Base-by-base conservation (phyloP, 2,113 vertebrate species). In the Baryphthengus martii region DNA sequence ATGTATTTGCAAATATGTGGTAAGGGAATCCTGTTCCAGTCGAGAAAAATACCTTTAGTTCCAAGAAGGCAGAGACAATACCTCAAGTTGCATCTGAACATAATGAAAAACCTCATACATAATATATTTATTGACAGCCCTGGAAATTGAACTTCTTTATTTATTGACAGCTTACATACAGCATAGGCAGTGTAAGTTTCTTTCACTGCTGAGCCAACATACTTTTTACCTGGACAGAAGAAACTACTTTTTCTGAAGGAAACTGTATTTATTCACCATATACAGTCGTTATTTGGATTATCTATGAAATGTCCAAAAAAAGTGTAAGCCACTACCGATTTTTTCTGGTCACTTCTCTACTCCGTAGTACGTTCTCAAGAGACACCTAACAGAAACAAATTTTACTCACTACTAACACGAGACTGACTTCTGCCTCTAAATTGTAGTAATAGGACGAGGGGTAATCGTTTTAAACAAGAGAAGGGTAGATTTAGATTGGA, bases 91-190 rank as follows among this genome's bases (percentile, higher is more conserved):
- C 70, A 93, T 97, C 90, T 88, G 55, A 95, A 96, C 50, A 66
- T 96, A 97, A 97, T 97, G 94, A 97, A 96, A 97, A 97, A 96
- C 92, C 97, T 97, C 96, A 96, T 96, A 87, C 95, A 96, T 97
- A 96, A 97, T 95, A 95, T 96, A 97, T 96, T 53, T 90, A 70
- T 91, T 87, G 74, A 66, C 80, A 58, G 76, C 28, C 37, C 53
- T 83, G 67, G 62, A 93, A 72, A 88, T 28, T 21, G 53, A 77
- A 90, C 29, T 90, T 35, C 71, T 90, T 95, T 96, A 89, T 96
- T 95, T 95, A 97, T 95, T 96, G 96, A 95, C 88, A 96, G 90
- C n/a, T 56, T 89, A 49, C 33, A 33, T 59, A 65, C 16, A 93
- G 52, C 72, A 83, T 17, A 90, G 63, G n/a, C 72, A 84, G 10